Evolutionary conservation across 1,140 invertebrate genomes (phyloP), one percentile per base, ranked within the genome.

Genomic region (Drosophila takahashii): DNA sequence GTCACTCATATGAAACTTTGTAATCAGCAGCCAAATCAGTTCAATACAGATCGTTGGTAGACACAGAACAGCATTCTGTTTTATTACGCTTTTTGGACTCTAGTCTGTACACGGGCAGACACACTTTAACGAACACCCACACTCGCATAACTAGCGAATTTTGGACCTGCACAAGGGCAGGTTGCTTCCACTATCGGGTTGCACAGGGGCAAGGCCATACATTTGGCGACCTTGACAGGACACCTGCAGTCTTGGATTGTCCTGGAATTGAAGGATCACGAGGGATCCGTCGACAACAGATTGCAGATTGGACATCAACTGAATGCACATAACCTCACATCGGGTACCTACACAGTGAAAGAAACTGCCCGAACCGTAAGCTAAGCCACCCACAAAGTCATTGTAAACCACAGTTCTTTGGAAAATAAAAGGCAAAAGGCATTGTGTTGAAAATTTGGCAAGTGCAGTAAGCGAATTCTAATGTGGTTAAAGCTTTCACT

Each of bases 401-500:
- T 42, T 42, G 4, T 9, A 42, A 42, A 16, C 15, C 6, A 42
- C 7, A 16, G 16, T 42, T 10, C 8, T 45, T 22, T 45, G 9
- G 9, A 44, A 44, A 44, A 16, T 44, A 41, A 22, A 44, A 44
- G 16, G 42, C 15, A 44, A 44, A 22, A 44, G 16, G 42, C 4
- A 13, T 45, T 18, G 18, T 45, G 0, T 45, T 22, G 42, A 16
- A 16, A 45, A 18, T 45, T 45, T 45, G 4, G 10, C 18, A 18
- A 18, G 11, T 45, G 18, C 42, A 22, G 18, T 45, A 18, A 45
- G 42, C 18, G 42, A 22, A 45, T 11, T 45, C n/a, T 3, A 41
- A 41, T 0, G 39, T 45, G 18, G 42, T 45, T 13, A 13, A 45
- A 45, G 16, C 42, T 45, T 45, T 45, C 42, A 45, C 16, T 45